Percentiles rank a stretch among this genome's conserved stretches.
phyloP scores from a whole-genome alignment of 1,140 invertebrate genomes.

The Dendrolimus punctatus region DNA sequence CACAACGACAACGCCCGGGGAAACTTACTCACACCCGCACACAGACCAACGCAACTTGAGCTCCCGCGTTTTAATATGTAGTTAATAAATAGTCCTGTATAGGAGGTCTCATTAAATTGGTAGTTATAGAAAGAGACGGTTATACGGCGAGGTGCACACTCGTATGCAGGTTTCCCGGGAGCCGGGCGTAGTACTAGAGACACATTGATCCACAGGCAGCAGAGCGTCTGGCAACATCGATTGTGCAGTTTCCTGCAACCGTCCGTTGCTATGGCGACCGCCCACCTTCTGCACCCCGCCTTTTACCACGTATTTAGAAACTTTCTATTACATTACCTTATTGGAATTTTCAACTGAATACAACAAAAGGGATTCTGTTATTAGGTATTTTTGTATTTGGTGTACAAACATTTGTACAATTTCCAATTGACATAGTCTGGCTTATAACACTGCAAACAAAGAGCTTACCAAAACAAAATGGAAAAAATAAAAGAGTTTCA shows the following conservation, averaged over 20 bases:
- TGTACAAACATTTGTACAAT: too few species aligned
- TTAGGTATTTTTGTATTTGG: too few species aligned
- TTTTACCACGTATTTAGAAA: conserved; percentile 32
- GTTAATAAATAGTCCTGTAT: conserved; percentile 13
- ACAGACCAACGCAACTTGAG: conserved; percentile 21
- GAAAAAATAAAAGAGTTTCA: too few species aligned
- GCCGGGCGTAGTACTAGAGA: conserved; percentile 67
- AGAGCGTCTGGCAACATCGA: conserved; percentile 65
- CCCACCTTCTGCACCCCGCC: conserved; percentile 48
- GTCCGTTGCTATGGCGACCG: conserved; percentile 54
- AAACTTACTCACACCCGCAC: conserved; percentile 31
- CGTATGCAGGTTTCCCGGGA: conserved; percentile 54
- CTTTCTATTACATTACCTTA: conserved; percentile 37
- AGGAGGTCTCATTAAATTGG: conserved; percentile 34
- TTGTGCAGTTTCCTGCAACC: conserved; percentile 69
- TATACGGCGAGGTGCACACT: conserved; percentile 19
- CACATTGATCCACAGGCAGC: conserved; percentile 66
- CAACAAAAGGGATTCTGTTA: conserved; percentile 2
- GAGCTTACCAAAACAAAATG: too few species aligned
- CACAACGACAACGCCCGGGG: conserved; percentile 35
- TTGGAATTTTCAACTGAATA: conserved; percentile 41
- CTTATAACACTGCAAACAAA: too few species aligned
- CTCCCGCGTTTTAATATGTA: conserved; percentile 20
- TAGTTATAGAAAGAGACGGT: conserved; percentile 24
- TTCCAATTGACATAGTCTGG: too few species aligned